These are phyloP conservation scores for Fratercula arctica DNA, from an alignment of 2,797 vertebrate species.

Conservation along the genomic window DNA sequence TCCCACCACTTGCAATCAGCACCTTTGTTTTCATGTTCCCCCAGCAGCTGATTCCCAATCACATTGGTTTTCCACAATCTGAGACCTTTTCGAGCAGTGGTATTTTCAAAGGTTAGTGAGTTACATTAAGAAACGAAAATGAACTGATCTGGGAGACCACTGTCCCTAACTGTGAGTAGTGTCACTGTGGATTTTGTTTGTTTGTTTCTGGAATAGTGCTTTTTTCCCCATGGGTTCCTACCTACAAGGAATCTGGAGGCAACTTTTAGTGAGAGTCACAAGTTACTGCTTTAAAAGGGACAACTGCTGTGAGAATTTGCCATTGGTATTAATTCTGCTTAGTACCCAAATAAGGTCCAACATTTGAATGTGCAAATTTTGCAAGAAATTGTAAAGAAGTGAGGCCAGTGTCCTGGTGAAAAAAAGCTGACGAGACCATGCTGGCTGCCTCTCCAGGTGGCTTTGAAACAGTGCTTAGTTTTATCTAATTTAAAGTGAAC, in stretches of 20 bases:
- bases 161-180: neutral
- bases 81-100: neutral
- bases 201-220: neutral
- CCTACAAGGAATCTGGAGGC: neutral
- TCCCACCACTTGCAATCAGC: neutral
- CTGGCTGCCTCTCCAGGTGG: neutral
- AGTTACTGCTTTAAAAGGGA: neutral
- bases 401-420: neutral
- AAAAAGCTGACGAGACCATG: neutral
- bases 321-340: neutral
- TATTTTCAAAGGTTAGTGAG: neutral
- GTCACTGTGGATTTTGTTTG: neutral
- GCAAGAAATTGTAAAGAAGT: neutral
- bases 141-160: neutral
- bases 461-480: neutral
- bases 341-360: neutral
- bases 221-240: neutral
- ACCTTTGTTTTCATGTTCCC: neutral
- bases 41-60: neutral
- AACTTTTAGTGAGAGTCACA: neutral
- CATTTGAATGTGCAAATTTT: neutral
- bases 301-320: neutral
- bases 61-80: neutral
- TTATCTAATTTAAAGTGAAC: neutral
- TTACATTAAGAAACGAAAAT: neutral